Base-by-base conservation (phyloP, 2,888 invertebrate species). In the Drosophila percnosoma region DNA sequence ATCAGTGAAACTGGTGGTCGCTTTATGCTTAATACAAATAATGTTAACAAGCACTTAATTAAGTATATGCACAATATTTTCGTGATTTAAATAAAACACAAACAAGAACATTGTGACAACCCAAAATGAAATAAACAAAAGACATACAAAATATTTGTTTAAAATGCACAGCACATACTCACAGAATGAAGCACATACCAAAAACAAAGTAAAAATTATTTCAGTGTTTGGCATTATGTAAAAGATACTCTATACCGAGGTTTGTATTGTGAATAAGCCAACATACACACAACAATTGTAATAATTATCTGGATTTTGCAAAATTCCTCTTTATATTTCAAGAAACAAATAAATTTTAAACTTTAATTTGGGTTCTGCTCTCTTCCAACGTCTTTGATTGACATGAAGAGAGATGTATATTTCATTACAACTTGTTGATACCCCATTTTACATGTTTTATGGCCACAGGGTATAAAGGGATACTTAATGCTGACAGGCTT, bases 21-120 rank as follows among this genome's bases (percentile, higher is more conserved):
- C 71, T 78, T 82, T 82, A 82, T 73, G 75, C 70, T 54, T 55
- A 63, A 67, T 75, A 49, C 75, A 87, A 87, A 85, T 78, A 87
- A 80, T 87, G 85, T 87, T 85, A 87, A 87, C 85, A 87, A 83
- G 87, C 85, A 51, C 87, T 80, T 78, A 87, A 85, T 87, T 82
- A 85, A 85, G 77, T 87, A 85, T 87, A 84, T 84, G 78, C 78
- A 72, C 78, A 87, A 80, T 82, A 85, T 73, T 77, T 82, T 80
- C 85, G 85, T 87, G 84, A 87, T 87, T 84, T 84, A 81, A 85
- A 83, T 85, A 80, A 83, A 86, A 78, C 71, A 71, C 74, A 80
- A 82, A 70, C 74, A 75, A 51, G 55, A 74, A 60, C 61, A 63
- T 57, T 61, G 53, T 58, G 42, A 31, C 18, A 51, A 51, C 31